These are phyloP conservation scores for Calliphora vicina DNA, from an alignment of 1,140 invertebrate genomes.

Conservation along the genomic window DNA sequence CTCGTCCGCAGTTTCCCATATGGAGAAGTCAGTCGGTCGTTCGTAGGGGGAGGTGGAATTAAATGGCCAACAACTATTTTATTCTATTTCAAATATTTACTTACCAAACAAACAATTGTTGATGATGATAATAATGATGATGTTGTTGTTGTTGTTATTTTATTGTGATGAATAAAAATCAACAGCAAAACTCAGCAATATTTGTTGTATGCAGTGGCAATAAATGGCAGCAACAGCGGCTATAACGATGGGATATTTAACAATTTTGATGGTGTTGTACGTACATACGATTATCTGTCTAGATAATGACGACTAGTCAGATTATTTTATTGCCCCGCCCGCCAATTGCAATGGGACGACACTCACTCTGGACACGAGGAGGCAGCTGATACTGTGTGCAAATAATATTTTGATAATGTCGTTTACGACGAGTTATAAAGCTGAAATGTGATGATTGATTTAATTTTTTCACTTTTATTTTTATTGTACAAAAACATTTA, in stretches of 20 bases:
- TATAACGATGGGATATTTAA: background rate
- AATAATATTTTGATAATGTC: background rate
- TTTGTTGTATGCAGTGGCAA: background rate
- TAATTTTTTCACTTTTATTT: background rate
- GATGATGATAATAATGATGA: background rate
- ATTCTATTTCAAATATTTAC: background rate
- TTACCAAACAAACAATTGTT: background rate
- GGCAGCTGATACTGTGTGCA: background rate
- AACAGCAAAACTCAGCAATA: background rate
- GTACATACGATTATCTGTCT: no score
- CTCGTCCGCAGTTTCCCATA: no score
- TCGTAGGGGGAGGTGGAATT: no score
- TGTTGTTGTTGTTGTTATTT: background rate
- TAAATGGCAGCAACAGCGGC: background rate
- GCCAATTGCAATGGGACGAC: background rate
- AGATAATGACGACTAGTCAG: no score
- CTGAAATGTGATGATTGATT: background rate
- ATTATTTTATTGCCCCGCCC: no score
- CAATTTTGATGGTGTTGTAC: background rate
- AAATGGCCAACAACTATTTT: no score
- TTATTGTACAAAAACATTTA: background rate
- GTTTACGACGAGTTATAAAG: background rate
- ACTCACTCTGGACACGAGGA: background rate
- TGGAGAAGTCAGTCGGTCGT: no score
- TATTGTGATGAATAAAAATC: background rate